Evolutionary conservation across 64 coral and sea anemone species (phyloP), one percentile per base, ranked within the genome.

Genomic region (Montipora cactus): DNA sequence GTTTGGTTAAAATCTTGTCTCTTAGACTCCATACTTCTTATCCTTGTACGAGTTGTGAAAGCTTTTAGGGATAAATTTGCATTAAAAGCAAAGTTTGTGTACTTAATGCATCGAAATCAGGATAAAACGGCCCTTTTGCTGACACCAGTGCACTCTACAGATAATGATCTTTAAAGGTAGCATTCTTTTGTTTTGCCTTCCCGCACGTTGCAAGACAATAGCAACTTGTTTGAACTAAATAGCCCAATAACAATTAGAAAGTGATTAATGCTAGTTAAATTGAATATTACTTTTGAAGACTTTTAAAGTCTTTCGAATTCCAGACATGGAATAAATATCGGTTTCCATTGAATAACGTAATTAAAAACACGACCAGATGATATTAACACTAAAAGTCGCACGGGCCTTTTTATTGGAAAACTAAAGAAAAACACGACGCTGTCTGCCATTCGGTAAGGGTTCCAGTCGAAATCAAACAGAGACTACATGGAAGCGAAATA

Each of bases 91-190:
- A 20, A 68, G 82, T 86, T 86, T 86, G 82, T 86, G 67, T 72
- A 50, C 64, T 86, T 72, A 71, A 16, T 49, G 44, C 44, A 44
- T 86, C 64, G n/a, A 86, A 86, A 86, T 86, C 82, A 67, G 59
- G 47, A 95, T 98, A 97, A 98, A 98, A 92, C 93, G 93, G 89
- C 89, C 94, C 94, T 97, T 97, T 89, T 90, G 72, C 84, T 94
- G 75, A 92, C 77, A 94, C 72, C 91, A 89, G 90, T 87, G 89
- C 87, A 94, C 95, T 95, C 66, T 62, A 91, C 94, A 76, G 87
- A 74, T 95, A 95, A 83, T 98, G 37, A 87, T 94, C 89, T 95
- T 92, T 95, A 92, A 57, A 82, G 90, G 94, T 87, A 91, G 91
- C 58, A 73, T 59, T 72, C 84, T 87, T 87, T 98, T 98, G 96